Base-by-base conservation (phyloP, 1,140 invertebrate genomes). In the Chelonus insularis region DNA sequence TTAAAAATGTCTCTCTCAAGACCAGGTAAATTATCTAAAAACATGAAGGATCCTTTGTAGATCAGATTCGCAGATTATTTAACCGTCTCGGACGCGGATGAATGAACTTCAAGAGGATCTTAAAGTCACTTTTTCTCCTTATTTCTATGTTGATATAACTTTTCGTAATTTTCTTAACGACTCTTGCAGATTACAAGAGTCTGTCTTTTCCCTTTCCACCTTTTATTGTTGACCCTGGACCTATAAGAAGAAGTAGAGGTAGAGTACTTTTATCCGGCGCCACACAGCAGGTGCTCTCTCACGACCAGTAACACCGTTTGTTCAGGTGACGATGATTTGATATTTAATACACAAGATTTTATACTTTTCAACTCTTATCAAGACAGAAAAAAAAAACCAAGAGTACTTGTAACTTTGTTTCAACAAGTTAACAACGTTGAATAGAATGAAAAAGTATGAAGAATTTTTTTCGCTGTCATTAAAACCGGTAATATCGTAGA, bases 211-310 rank as follows among this genome's bases (percentile, higher is more conserved):
- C 23, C 57, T 32, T 51, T 51, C 8, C 32, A 21, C 20, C 25
- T 23, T 34, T 8, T 34, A 51, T 23, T 51, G 57, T 59, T 59
- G 57, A 59, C 47, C 47, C 32, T 59, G 57, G 48, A 48, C 34
- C 57, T 20, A 57, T 39, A 57, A 18, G 39, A 45, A 18, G 14
- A 18, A 23, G 20, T 4, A 34, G 21, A 23, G 12, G 8, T 51
- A 41, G 21, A 20, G 57, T 32, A 29, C 45, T 4, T 43, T 12
- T 12, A 25, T n/a, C n/a, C 39, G 25, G 12, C 32, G 43, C 41
- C 12, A 8, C 25, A 29, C 25, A 25, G 32, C 57, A 59, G 57
- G 57, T 59, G 57, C 57, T 21, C 45, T 59, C 37, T 59, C 34
- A 51, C 12, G 25, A 16, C 7, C 29, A 11, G 14, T 37, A 20